phyloP scores from a whole-genome alignment of 2,113 vertebrate genomes.

The Arvicanthis niloticus region DNA sequence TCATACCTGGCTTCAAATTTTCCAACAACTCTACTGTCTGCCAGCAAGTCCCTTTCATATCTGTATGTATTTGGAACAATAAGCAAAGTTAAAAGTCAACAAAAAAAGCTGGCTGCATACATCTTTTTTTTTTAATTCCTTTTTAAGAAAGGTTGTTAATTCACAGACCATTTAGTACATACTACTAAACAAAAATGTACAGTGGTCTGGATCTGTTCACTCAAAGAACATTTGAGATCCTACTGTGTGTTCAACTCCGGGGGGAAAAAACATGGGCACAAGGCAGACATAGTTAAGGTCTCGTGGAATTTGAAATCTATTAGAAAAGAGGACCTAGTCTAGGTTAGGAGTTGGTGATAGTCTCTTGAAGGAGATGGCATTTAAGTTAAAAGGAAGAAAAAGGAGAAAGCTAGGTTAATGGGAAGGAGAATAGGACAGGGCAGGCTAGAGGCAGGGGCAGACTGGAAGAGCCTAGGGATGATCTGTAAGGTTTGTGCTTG shows the following conservation, averaged over 20 bases:
- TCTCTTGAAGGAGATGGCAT: background rate
- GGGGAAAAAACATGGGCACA: background rate
- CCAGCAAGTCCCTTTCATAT: background rate
- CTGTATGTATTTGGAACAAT: background rate
- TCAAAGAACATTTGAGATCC: background rate
- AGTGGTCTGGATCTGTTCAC: background rate
- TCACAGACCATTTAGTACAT: background rate
- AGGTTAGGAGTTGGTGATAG: background rate
- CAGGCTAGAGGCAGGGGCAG: too few relatives aligned
- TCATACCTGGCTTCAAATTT: background rate
- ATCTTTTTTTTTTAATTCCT: background rate
- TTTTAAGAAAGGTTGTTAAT: background rate
- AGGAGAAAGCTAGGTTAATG: background rate
- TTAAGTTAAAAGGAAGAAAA: background rate
- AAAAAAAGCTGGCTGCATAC: background rate
- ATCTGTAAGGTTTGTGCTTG: too few relatives aligned
- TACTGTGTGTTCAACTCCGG: background rate
- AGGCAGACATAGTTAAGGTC: background rate
- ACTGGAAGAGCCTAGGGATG: too few relatives aligned
- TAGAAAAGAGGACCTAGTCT: background rate
- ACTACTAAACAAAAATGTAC: background rate
- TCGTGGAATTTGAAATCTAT: background rate
- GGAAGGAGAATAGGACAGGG: background rate
- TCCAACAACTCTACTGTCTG: background rate
- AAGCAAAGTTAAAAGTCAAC: slow-evolving; percentile 31